These are phyloP conservation scores for Lasioglossum lativentre DNA, from an alignment of 2,888 invertebrate genomes.

Conservation along the genomic window DNA sequence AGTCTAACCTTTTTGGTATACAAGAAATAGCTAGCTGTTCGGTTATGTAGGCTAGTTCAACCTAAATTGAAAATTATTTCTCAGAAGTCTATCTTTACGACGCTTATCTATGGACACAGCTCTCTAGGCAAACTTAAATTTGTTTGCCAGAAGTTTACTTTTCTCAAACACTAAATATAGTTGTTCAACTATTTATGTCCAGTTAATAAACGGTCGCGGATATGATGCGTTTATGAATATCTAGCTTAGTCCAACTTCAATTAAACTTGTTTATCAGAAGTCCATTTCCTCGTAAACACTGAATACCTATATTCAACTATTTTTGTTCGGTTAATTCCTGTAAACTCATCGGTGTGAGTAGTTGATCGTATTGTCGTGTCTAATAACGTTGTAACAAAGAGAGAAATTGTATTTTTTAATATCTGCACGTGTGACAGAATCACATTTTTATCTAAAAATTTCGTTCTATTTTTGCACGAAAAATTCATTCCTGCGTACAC, in stretches of 20 bases:
- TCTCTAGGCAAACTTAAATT: background rate
- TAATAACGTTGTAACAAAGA: background rate
- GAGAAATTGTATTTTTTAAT: background rate
- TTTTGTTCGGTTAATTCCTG: too few relatives aligned
- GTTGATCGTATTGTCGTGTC: background rate
- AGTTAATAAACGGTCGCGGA: too few relatives aligned
- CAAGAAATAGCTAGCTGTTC: too few relatives aligned
- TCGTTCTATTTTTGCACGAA: constrained; percentile 1
- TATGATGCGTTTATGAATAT: too few relatives aligned
- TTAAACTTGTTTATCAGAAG: background rate
- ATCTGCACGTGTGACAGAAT: background rate
- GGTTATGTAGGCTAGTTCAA: too few relatives aligned
- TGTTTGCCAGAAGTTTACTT: background rate
- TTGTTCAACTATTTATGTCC: background rate
- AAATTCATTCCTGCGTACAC: background rate
- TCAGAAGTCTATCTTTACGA: background rate
- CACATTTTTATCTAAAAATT: background rate
- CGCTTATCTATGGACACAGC: background rate
- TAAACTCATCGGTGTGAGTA: background rate
- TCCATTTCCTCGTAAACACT: background rate
- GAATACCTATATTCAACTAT: background rate
- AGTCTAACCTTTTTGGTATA: too few relatives aligned
- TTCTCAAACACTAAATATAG: background rate
- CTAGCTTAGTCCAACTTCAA: background rate
- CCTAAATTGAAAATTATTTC: too few relatives aligned